phyloP scores from a whole-genome alignment of 2,113 vertebrate species.

The Oceanodroma tethys region DNA sequence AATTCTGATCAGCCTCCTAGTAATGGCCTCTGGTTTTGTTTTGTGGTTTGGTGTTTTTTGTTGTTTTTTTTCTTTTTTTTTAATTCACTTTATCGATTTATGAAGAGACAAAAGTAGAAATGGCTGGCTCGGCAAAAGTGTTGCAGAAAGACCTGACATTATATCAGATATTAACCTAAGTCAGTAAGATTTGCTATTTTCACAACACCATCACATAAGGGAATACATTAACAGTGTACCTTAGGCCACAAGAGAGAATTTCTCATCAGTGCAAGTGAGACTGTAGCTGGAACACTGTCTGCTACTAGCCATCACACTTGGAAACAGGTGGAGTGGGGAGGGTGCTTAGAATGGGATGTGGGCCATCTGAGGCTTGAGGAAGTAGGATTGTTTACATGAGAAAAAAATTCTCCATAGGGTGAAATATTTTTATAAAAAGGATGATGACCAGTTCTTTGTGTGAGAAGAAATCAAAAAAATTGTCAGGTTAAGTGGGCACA shows the following conservation, averaged over 20 bases:
- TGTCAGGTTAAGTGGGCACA: neutral
- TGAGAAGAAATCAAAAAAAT: neutral
- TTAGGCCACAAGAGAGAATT: neutral
- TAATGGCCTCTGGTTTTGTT: neutral
- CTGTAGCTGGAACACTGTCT: neutral
- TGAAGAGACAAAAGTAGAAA: neutral
- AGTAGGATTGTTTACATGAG: neutral
- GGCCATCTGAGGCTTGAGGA: neutral
- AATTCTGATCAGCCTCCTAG: neutral
- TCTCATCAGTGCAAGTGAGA: neutral
- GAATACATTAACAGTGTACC: neutral
- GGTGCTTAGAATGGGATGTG: neutral
- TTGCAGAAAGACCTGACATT: neutral
- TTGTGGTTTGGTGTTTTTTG: neutral
- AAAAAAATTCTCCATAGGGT: neutral
- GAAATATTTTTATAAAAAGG: neutral
- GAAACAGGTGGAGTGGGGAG: neutral
- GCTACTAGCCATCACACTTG: neutral
- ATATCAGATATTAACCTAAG: neutral
- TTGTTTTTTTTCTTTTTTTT: neutral
- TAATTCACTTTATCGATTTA: neutral
- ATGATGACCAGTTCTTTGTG: neutral
- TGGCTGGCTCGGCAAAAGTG: neutral
- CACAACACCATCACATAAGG: accelerated
- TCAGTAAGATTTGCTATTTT: neutral